A percentile compares a stretch with the other conserved stretches of the same genome.
phyloP scores from a whole-genome alignment of 2,113 vertebrate genomes.

The Lycocorax pyrrhopterus region DNA sequence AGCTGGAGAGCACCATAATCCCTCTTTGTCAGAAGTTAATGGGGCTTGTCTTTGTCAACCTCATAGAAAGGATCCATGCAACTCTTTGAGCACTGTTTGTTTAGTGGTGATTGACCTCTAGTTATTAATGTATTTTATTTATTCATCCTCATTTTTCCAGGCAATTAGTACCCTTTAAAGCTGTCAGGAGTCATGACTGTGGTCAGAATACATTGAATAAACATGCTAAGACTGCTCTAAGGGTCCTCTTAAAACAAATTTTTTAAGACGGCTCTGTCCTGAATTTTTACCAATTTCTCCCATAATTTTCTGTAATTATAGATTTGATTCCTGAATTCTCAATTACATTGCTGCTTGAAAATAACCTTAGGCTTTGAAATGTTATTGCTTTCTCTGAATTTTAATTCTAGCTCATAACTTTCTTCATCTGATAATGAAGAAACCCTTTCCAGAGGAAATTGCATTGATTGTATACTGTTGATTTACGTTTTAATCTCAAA shows the following conservation, averaged over 20 bases:
- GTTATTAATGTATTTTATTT: background rate
- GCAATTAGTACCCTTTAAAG: background rate
- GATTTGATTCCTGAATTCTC: background rate
- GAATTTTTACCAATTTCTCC: background rate
- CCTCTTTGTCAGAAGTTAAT: background rate
- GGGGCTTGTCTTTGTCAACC: background rate
- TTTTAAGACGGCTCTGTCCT: background rate
- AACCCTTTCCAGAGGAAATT: background rate
- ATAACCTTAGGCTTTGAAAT: background rate
- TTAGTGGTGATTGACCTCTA: background rate
- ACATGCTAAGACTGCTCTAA: background rate
- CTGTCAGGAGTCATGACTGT: background rate
- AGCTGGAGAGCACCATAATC: background rate
- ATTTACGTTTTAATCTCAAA: background rate
- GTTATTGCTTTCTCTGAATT: background rate
- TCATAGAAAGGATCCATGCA: background rate
- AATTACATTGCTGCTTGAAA: background rate
- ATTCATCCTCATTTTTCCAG: background rate
- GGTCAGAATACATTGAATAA: background rate
- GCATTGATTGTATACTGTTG: fast-evolving
- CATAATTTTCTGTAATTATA: background rate
- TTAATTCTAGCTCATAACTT: background rate
- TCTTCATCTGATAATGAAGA: background rate
- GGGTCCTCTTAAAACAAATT: background rate
- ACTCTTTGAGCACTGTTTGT: background rate